Evolutionary conservation across 2,888 invertebrate genomes (phyloP).

Genomic region (Luffia ferchaultella): DNA sequence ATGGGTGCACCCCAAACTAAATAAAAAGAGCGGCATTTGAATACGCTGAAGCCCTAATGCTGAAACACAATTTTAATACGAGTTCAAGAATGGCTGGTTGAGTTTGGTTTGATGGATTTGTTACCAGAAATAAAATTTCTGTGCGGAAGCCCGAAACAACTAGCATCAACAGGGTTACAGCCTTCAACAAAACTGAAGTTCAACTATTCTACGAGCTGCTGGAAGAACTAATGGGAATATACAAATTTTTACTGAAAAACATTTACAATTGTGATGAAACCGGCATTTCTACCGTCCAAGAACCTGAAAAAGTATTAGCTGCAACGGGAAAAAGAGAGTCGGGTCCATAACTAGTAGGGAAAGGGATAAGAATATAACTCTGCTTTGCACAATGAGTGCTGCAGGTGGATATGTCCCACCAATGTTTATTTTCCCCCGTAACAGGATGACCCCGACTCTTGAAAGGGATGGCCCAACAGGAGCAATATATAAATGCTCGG

Average conservation of each 20-base stretch:
- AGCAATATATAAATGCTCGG: conserved; percentile 25
- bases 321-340: conserved; percentile 2
- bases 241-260: conserved; percentile 6
- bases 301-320: conserved; percentile 15
- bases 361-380: conserved; percentile 25
- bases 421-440: conserved; percentile 44
- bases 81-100: conserved; percentile 11
- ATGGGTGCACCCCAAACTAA: conserved; percentile 19
- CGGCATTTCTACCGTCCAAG: conserved; percentile 34
- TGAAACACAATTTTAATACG: conserved; percentile 1
- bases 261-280: conserved; percentile 28
- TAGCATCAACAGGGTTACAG: conserved; percentile 17
- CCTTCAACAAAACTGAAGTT: conserved; percentile 18
- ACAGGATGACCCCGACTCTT: conserved; percentile 31
- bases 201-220: conserved; percentile 16
- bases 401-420: conserved; percentile 36
- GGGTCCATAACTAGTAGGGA: conserved; percentile 3
- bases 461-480: conserved; percentile 34
- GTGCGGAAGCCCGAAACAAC: conserved; percentile 17
- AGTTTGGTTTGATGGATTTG: conserved; percentile 12
- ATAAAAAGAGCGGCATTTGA: conserved; percentile 13
- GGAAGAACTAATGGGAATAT: conserved; percentile 10
- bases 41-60: conserved; percentile 1
- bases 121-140: conserved; percentile 15
- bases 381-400: conserved; percentile 37